phyloP scores from a whole-genome alignment of 2,797 vertebrate genomes.

The Adrianichthys oophorus region DNA sequence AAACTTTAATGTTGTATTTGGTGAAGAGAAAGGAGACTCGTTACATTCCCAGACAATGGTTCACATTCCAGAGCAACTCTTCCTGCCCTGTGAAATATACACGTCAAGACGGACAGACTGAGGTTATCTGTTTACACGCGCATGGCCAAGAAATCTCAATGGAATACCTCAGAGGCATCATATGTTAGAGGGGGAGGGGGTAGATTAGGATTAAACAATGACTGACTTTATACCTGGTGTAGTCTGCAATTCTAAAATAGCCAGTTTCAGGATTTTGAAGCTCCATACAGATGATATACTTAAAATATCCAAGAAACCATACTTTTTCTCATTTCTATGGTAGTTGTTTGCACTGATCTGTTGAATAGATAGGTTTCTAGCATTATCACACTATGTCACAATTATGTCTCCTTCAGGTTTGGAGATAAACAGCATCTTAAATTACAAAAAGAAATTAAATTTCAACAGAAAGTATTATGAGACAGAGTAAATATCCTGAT shows the following conservation, averaged over 20 bases:
- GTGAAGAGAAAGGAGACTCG: slow-evolving; percentile 67
- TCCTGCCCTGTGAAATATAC: slow-evolving; percentile 70
- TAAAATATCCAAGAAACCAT: neutral
- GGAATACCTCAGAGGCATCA: slow-evolving; percentile 39
- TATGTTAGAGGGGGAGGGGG: slow-evolving; percentile 14
- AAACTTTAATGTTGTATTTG: slow-evolving; percentile 71
- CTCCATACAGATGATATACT: neutral
- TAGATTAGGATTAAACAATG: slow-evolving; percentile 5
- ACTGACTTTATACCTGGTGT: neutral
- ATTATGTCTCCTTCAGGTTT: slow-evolving; percentile 8
- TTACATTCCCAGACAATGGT: slow-evolving; percentile 82
- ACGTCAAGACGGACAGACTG: slow-evolving; percentile 42
- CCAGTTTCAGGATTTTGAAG: neutral
- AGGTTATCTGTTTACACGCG: slow-evolving; percentile 46
- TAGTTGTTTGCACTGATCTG: slow-evolving; percentile 6
- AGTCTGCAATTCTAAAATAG: neutral
- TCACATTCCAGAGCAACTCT: slow-evolving; percentile 75
- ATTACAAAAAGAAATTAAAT: slow-evolving; percentile 2
- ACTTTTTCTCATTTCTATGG: neutral
- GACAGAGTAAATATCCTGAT: neutral
- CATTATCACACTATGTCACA: neutral
- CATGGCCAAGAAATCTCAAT: slow-evolving; percentile 38
- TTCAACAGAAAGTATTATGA: slow-evolving; percentile 14
- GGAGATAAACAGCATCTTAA: slow-evolving; percentile 14
- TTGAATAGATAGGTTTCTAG: slow-evolving; percentile 1